Conservation (phyloP, 1,140 invertebrate genomes). For the Kradibia gibbosae region DNA sequence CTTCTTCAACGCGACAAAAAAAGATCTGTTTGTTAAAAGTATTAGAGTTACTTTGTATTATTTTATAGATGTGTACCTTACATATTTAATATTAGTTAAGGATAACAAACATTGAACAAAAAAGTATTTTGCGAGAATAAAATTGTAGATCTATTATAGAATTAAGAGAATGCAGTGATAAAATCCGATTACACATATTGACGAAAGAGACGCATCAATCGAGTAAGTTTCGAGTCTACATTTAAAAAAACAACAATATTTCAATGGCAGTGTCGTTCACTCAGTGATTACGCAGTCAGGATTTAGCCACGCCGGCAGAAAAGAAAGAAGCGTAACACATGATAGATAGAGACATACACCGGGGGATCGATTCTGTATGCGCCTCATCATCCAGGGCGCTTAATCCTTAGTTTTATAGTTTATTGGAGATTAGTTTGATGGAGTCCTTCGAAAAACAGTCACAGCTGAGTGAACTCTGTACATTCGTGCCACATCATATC, state of each 20-base stretch:
- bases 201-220: not conserved
- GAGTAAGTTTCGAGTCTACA: not conserved
- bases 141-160: no score
- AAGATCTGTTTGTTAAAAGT: no score
- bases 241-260: constrained; percentile 32
- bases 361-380: not conserved
- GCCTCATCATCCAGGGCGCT: not conserved
- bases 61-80: no score
- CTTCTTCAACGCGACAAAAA: no score
- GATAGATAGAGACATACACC: constrained; percentile 12
- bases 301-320: not conserved
- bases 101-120: no score
- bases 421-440: constrained; percentile 52
- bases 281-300: constrained; percentile 17
- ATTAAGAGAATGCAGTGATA: no score
- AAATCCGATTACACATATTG: constrained; percentile 4
- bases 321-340: not conserved
- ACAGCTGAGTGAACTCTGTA: constrained; percentile 38
- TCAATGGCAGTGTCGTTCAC: constrained; percentile 29
- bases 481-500: not conserved
- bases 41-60: no score
- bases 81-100: no score
- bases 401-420: constrained; percentile 52
- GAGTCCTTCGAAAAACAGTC: constrained; percentile 51
- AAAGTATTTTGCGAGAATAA: no score